Evolutionary conservation across 2,797 vertebrate genomes (phyloP), one percentile per base, ranked within the genome.

Genomic region (Gallinago stenura): DNA sequence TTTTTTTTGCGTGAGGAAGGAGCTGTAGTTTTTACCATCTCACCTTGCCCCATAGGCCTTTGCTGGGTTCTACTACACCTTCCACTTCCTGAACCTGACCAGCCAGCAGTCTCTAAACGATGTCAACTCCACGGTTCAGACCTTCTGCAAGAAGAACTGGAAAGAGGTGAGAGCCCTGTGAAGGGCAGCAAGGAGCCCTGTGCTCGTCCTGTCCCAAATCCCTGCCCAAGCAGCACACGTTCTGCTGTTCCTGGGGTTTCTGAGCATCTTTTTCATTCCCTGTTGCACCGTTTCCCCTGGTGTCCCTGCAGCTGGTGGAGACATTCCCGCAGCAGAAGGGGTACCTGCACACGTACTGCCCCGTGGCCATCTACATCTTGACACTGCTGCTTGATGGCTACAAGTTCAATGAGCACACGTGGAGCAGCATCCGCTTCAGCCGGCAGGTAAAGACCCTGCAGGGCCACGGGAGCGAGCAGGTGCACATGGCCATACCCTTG

Each of bases 371-470:
- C 13, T 99, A 98, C 87, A 98, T 98, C 82, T 96, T 98, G 90
- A 97, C 97, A 0, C 95, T 99, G 70, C 98, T 99, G 51, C 87
- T 97, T 0, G 94, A 98, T 2, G 98, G 98, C 86, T 98, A 96
- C 50, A 98, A 98, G 56, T 99, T 99, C 89, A 87, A 37, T 0
- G 70, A 96, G 25, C 87, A 88, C 14, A 97, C 92, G 4, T 99
- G 98, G 98, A 83, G 96, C 86, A 94, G 80, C 93, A 98, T 99
- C 78, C 93, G 91, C 91, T 99, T 99, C 96, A 94, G 94, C 57
- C 96, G 51, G 81, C 97, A 98, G 98, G 98, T 98, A 95, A 97
- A 39, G 4, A 12, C 51, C 17, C 39, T 2, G 18, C 3, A 9
- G 53, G 70, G 66, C 45, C 17, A 20, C 0, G 13, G 70, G 61